Base-by-base conservation (phyloP, 2,888 invertebrate genomes). In the Lasioglossum lativentre region DNA sequence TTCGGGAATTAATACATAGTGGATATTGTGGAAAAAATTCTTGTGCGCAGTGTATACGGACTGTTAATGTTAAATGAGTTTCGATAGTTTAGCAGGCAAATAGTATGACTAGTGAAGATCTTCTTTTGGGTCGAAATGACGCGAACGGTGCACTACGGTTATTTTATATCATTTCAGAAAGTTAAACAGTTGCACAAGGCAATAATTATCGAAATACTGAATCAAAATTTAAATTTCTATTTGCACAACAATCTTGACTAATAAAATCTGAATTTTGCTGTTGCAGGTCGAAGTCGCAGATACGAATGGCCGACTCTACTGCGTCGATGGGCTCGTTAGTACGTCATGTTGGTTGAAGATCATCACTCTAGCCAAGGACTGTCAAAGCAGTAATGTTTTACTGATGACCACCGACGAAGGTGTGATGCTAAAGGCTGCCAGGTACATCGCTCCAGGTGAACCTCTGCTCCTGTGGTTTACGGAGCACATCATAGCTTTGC, bases 381-480 rank as follows among this genome's bases (percentile, higher is more conserved):
- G 97, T 82, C 97, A 97, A 92, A 96, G 96, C 89, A 96, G 96
- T 91, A 97, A 97, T 91, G 95, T 97, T 6, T 94, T 96, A 74
- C 92, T 97, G n/a, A 94, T 93, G 84, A 86, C 91, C 70, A 90
- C 90, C 59, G 89, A 92, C 30, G 88, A 89, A 6, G 93, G 93
- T 45, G 89, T 95, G 45, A 92, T 95, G 0, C 92, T 96, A 6
- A 96, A 96, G 93, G 95, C 95, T 1, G 96, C 96, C 14, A 95
- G 95, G 86, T 95, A 95, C 1, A 95, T 97, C 52, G 95, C 96
- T 72, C 95, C 96, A 2, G 97, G 97, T 56, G 97, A 97, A 83
- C 97, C 97, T 91, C 95, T 98, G 74, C 95, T 96, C 47, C 96
- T 98, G 90, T 99, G 99, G 99, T 98, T 98, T 94, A 97, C 97